phyloP scores from a whole-genome alignment of 2,797 vertebrate species.

The Centropyge bicolor region DNA sequence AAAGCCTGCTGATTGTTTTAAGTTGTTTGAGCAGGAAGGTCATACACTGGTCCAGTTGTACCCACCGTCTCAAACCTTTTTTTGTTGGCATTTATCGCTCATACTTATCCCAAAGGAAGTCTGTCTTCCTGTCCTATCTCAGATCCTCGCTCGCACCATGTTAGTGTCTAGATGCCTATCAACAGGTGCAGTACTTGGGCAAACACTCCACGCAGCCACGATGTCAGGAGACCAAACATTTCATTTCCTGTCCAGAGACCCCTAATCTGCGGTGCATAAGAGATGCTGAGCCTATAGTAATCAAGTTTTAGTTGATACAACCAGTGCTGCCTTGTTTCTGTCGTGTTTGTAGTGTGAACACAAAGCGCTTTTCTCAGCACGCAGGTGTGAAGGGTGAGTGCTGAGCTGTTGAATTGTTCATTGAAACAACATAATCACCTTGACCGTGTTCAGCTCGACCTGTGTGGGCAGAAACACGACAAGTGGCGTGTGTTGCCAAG shows the following conservation, averaged over 20 bases:
- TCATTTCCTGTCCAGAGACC: constrained; percentile 60
- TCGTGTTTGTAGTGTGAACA: constrained; percentile 30
- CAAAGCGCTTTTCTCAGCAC: constrained; percentile 41
- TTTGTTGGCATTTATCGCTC: constrained; percentile 53
- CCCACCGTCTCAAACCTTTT: background rate
- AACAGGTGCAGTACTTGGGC: constrained; percentile 49
- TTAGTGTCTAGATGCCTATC: constrained; percentile 69
- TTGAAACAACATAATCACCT: constrained; percentile 67
- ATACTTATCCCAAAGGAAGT: constrained; percentile 64
- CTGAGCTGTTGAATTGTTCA: constrained; percentile 58
- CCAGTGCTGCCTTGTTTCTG: constrained; percentile 1
- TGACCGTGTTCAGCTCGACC: constrained; percentile 52
- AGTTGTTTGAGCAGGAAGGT: constrained; percentile 56
- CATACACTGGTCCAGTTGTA: background rate
- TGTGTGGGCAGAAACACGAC: constrained; percentile 69
- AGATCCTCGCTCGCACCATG: constrained; percentile 22
- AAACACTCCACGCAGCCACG: constrained; percentile 51
- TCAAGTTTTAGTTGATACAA: constrained; percentile 34
- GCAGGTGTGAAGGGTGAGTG: constrained; percentile 32
- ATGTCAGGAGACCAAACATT: constrained; percentile 62
- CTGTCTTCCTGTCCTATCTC: constrained; percentile 58
- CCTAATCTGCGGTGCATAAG: constrained; percentile 48
- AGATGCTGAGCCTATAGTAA: constrained; percentile 28
- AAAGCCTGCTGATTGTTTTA: constrained; percentile 45
- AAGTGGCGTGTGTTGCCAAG: constrained; percentile 76